phyloP scores from a whole-genome alignment of 2,113 vertebrate genomes.

The Myiozetetes cayanensis region DNA sequence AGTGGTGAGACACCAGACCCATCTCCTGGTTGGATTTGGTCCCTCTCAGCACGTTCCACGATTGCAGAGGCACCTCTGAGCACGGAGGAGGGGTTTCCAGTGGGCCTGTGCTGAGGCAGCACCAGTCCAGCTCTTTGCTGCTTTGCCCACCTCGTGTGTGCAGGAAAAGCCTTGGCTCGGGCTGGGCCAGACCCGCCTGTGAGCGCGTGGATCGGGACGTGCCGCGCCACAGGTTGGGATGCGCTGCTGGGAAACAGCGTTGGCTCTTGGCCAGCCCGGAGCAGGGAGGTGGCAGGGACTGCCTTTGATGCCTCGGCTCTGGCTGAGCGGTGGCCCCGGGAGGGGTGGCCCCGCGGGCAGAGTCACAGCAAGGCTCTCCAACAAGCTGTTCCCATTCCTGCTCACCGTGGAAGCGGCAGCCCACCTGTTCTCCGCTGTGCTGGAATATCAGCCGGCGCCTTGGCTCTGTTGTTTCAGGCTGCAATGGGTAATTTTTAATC shows the following conservation, averaged over 20 bases:
- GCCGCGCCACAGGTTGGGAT: not conserved
- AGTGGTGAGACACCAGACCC: not conserved
- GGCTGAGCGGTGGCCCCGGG: not conserved
- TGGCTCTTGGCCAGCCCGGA: not conserved
- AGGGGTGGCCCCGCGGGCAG: not conserved
- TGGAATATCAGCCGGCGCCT: not conserved
- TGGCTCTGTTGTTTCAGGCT: not conserved
- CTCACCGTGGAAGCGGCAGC: not conserved
- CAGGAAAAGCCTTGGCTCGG: not conserved
- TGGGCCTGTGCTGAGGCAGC: not conserved
- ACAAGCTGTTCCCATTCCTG: not conserved
- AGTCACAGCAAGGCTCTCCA: rapidly evolving
- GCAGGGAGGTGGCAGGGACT: not conserved
- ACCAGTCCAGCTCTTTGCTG: not conserved
- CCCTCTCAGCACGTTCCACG: rapidly evolving
- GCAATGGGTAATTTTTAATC: conserved; percentile 29
- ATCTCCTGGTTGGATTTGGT: not conserved
- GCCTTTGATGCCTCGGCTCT: not conserved
- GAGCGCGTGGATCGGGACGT: not conserved
- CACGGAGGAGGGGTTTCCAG: not conserved
- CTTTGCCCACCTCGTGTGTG: rapidly evolving
- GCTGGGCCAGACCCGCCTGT: not conserved
- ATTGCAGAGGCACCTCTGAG: not conserved
- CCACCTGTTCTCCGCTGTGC: not conserved
- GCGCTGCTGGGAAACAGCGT: not conserved